phyloP scores from a whole-genome alignment of 2,797 vertebrate genomes.

The Chrosomus eos region DNA sequence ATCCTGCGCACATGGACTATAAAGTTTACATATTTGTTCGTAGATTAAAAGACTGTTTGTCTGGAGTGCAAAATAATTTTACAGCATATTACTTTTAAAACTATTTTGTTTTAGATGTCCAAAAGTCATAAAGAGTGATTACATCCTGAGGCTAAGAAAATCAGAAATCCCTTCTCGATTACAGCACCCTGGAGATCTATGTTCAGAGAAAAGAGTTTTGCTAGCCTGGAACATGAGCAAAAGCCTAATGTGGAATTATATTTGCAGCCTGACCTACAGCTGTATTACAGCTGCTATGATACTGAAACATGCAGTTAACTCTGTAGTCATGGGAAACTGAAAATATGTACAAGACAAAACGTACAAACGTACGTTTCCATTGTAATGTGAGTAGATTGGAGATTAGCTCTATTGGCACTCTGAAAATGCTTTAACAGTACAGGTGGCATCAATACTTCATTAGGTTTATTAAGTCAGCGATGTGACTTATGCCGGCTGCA shows the following conservation, averaged over 20 bases:
- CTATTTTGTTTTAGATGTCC: conserved; percentile 12
- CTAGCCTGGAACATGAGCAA: conserved; percentile 57
- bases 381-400: background rate
- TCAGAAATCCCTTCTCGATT: conserved; percentile 55
- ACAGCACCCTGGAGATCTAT: conserved; percentile 64
- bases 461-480: background rate
- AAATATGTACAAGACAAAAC: conserved; percentile 4
- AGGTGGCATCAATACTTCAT: background rate
- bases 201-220: conserved; percentile 7
- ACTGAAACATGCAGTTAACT: background rate
- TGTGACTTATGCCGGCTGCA: background rate
- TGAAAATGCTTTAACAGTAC: background rate
- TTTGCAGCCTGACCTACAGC: conserved; percentile 39
- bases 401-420: background rate
- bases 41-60: conserved; percentile 20
- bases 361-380: background rate
- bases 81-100: conserved; percentile 19
- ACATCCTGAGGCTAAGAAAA: conserved; percentile 39
- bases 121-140: conserved; percentile 20
- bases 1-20: background rate
- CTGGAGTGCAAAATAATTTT: background rate
- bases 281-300: conserved; percentile 55
- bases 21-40: conserved; percentile 25
- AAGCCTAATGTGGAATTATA: conserved; percentile 58
- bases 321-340: background rate